Evolutionary conservation across 1,140 invertebrate genomes (phyloP).

Genomic region (Ostrea denselamellosa): DNA sequence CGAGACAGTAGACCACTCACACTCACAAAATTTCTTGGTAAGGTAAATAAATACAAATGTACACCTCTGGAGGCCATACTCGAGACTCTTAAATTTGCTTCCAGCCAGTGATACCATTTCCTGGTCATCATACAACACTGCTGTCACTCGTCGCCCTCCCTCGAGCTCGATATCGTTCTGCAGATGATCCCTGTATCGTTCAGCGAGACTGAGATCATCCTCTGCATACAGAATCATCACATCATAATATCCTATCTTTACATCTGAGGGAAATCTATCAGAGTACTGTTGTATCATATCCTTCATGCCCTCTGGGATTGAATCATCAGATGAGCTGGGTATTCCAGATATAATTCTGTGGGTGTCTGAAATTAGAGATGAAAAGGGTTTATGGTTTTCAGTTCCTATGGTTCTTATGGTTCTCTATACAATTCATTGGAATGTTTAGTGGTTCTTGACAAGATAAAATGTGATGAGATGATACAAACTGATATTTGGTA

Average conservation of each 20-base stretch:
- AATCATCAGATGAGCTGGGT: background rate
- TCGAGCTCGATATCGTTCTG: conserved; percentile 53
- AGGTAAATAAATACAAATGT: conserved; percentile 66
- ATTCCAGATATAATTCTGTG: background rate
- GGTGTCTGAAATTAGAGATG: background rate
- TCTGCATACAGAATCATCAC: conserved; percentile 62
- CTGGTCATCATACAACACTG: conserved; percentile 59
- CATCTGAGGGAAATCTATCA: background rate
- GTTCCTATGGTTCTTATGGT: too few species aligned
- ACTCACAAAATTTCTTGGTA: conserved; percentile 61
- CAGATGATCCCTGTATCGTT: conserved; percentile 55
- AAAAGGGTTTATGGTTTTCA: too few species aligned
- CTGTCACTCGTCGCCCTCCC: conserved; percentile 42
- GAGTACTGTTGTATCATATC: background rate
- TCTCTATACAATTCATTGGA: too few species aligned
- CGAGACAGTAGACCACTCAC: conserved; percentile 62
- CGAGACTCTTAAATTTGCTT: conserved; percentile 56
- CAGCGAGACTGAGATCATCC: conserved; percentile 51
- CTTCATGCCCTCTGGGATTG: background rate
- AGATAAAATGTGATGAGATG: too few species aligned
- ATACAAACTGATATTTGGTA: too few species aligned
- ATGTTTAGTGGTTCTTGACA: too few species aligned
- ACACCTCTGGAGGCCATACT: conserved; percentile 56
- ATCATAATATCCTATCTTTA: conserved; percentile 35
- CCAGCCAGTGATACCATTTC: conserved; percentile 51